Percentiles rank a stretch among this genome's conserved stretches.
These are phyloP conservation scores for Branchinecta lindahli DNA, from an alignment of 1,140 invertebrate species.

Conservation along the genomic window DNA sequence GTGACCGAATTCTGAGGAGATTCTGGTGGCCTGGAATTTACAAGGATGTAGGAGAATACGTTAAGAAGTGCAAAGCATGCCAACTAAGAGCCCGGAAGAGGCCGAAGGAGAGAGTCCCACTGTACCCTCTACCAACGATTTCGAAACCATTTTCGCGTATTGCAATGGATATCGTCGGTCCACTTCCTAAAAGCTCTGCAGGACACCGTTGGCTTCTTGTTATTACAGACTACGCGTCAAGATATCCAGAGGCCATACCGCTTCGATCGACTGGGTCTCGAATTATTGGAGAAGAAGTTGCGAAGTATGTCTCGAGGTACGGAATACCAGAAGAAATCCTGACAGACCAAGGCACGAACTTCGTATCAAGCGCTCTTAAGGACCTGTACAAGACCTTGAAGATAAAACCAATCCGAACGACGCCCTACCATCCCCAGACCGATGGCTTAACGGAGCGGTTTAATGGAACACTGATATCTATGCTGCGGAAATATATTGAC, in stretches of 20 bases:
- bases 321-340: conserved; percentile 25
- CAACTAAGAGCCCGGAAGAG: conserved; percentile 20
- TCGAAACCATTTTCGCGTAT: neutral
- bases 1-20: conserved; percentile 14
- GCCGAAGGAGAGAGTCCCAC: neutral
- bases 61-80: conserved; percentile 21
- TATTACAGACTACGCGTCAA: neutral
- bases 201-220: conserved; percentile 10
- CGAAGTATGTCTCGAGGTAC: conserved; percentile 11
- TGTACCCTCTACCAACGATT: neutral
- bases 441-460: conserved; percentile 24
- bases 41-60: conserved; percentile 19
- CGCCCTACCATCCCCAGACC: conserved; percentile 19
- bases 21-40: conserved; percentile 21
- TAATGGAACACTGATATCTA: conserved; percentile 24
- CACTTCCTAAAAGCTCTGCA: neutral
- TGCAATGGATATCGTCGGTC: neutral
- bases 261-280: neutral
- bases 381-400: conserved; percentile 21
- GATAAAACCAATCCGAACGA: conserved; percentile 22
- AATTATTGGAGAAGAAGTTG: neutral
- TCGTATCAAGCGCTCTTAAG: conserved; percentile 16
- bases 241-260: neutral
- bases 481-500: conserved; percentile 19
- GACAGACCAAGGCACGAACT: conserved; percentile 23